Evolutionary conservation across 53 echinoderm and acorn worm species (phyloP), one percentile per base, ranked within the genome.

Genomic region (Stichopus horrens): DNA sequence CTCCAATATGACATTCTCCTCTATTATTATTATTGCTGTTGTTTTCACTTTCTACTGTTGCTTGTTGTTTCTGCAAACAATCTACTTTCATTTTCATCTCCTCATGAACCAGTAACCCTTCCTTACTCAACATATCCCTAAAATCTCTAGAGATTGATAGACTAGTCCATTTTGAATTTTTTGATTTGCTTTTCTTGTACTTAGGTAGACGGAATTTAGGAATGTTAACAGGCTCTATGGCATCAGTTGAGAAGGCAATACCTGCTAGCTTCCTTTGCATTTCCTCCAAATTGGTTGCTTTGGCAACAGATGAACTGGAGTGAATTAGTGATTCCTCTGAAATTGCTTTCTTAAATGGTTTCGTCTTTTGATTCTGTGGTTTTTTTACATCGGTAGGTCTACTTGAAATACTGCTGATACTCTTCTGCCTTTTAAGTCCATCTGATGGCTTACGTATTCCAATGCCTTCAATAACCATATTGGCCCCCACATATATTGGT

Each of bases 201-300:
- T 86, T 86, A 74, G 86, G 86, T 51, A 86, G 74, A 23, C 86
- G 73, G 51, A 53, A 86, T 23, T 18, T 18, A 71, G 86, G 53
- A n/a, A 53, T 5, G 18, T 80, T 53, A 53, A 20, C 74, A 21
- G 86, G 73, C 84, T 86, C 92, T 54, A 87, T 56, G 56, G 6
- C 54, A 55, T 89, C 89, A 83, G 67, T 71, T 8, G 51, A 68
- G 19, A 87, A 22, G 19, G 71, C 90, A 66, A 93, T 96, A 99
- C 99, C 99, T 99, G 96, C 94, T 73, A 96, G 86, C 86, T 94
- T 99, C 55, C 90, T 96, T 78, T 94, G 92, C 92, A 96, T 92
- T 54, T 99, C 96, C 71, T 99, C 99, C 74, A 99, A 75, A 74
- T 83, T 95, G 58, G 96, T 92, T 8, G 90, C 90, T 79, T 87